phyloP scores from a whole-genome alignment of 2,797 vertebrate genomes.

The Phalanger gymnotis region DNA sequence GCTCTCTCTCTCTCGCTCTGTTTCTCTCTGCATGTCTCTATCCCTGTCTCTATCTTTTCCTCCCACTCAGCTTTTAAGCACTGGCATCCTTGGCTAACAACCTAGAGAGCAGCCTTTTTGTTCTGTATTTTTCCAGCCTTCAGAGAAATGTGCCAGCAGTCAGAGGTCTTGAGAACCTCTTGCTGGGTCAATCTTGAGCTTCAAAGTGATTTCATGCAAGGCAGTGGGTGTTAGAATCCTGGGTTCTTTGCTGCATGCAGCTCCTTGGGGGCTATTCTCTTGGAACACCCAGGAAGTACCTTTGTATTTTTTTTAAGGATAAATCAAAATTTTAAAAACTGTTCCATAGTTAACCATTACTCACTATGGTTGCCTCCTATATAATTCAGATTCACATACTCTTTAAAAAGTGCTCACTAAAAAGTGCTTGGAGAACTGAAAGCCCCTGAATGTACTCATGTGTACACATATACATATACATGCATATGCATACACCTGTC shows the following conservation, averaged over 20 bases:
- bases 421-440: neutral
- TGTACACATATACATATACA: neutral
- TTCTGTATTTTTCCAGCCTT: neutral
- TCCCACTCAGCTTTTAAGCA: conserved; percentile 50
- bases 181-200: conserved; percentile 27
- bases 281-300: neutral
- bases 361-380: neutral
- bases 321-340: conserved; percentile 8
- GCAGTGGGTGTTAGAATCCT: neutral
- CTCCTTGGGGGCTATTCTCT: conserved; percentile 26
- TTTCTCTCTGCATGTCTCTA: neutral
- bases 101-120: conserved; percentile 26
- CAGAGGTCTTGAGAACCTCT: conserved; percentile 31
- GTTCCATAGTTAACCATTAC: conserved; percentile 35
- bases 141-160: neutral
- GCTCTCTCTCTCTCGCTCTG: neutral
- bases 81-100: conserved; percentile 55
- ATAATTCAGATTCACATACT: neutral
- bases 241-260: neutral
- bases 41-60: neutral
- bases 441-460: neutral
- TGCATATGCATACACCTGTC: too few relatives aligned
- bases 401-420: neutral
- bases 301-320: neutral
- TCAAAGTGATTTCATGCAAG: conserved; percentile 41